These are phyloP conservation scores for Phallusia fumigata DNA, from an alignment of 23 tunicate species.

Conservation along the genomic window DNA sequence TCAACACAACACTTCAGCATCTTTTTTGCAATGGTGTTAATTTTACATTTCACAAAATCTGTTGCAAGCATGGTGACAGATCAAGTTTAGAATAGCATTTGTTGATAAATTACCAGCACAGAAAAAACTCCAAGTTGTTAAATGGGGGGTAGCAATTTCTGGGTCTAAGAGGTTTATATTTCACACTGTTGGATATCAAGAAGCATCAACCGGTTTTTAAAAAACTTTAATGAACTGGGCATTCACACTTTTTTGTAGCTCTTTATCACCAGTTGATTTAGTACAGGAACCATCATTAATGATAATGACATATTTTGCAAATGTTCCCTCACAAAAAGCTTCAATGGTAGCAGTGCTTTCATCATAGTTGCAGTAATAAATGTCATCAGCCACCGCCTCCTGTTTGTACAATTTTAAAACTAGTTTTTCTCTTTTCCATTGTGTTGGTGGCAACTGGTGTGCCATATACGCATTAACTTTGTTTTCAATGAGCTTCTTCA, in stretches of 20 bases:
- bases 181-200: not conserved
- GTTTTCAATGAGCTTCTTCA: not conserved
- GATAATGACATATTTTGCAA: not conserved
- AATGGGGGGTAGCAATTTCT: not conserved
- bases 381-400: not conserved
- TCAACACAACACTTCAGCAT: too few species aligned
- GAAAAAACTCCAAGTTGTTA: not conserved
- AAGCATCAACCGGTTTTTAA: not conserved
- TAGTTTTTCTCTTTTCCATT: not conserved
- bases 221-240: not conserved
- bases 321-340: slow-evolving; percentile 1
- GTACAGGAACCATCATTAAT: not conserved
- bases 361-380: not conserved
- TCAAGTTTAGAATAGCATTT: not conserved
- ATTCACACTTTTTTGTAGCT: slow-evolving; percentile 1
- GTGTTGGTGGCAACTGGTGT: not conserved
- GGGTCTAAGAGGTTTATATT: too few species aligned
- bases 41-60: not conserved
- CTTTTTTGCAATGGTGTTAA: too few species aligned
- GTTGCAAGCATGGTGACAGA: not conserved
- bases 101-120: slow-evolving; percentile 12
- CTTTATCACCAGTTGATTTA: not conserved
- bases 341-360: slow-evolving; percentile 2
- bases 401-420: slow-evolving; percentile 6
- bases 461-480: not conserved